Evolutionary conservation across 2,888 invertebrate species (phyloP), one percentile per base, ranked within the genome.

Genomic region (Ornithoptera priamus): DNA sequence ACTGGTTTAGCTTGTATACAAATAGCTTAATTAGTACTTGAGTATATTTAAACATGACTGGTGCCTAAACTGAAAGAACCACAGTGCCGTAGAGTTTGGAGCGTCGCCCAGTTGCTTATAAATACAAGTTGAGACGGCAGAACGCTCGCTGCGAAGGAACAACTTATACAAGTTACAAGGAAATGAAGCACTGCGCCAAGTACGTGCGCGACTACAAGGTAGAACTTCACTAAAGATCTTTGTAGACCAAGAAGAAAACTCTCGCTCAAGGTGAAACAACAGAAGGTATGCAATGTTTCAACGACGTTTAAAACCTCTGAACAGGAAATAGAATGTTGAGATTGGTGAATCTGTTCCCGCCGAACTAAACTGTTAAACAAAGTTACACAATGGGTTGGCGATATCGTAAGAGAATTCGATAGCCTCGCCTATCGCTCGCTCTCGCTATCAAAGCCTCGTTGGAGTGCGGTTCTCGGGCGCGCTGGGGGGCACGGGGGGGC

Each of bases 51-150:
- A 65, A 56, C 20, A 12, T 36, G 7, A 39, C 20, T 17, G 42
- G 22, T 24, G 30, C 24, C 42, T 42, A 39, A 62, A 67, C 20
- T 22, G 39, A 22, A 39, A 39, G 36, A 56, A 56, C 22, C 15
- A 18, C 12, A 17, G 53, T 53, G 20, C 62, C 7, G 18, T 53
- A 24, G 24, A 39, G 12, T 39, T 59, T 68, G 58, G 59, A 63
- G 12, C 30, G 46, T 24, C 22, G 68, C 68, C 59, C 64, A 64
- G n/a, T 53, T 18, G 63, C 60, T 24, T 60, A 68, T 64, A 64
- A 68, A 68, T 64, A 60, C 56, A 17, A 64, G 56, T 68, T 62
- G 46, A 39, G 18, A 50, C 24, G 59, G 63, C 30, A 15, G 20
- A 50, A 24, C 59, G 46, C 30, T 62, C 42, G 20, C 46, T 66